Conservation (phyloP, 2,888 invertebrate genomes). For the Andrena camellia region DNA sequence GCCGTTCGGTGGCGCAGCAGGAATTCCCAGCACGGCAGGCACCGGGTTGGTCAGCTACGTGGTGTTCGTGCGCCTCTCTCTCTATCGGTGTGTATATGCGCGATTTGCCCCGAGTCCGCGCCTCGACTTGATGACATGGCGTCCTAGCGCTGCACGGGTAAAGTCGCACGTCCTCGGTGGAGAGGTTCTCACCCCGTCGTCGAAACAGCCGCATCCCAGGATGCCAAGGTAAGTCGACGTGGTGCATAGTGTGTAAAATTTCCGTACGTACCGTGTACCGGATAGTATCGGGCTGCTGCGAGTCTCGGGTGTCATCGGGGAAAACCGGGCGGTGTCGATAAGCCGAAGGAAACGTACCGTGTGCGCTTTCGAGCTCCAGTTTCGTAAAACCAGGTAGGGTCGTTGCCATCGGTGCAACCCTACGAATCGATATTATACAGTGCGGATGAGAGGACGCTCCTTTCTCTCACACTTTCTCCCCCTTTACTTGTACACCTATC, state of each 20-base stretch:
- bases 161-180: slow-evolving; percentile 75
- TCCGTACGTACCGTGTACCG: slow-evolving; percentile 27
- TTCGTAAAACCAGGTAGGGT: slow-evolving; percentile 77
- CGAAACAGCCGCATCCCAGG: slow-evolving; percentile 72
- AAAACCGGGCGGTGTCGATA: slow-evolving; percentile 76
- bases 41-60: slow-evolving; percentile 72
- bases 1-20: slow-evolving; percentile 81
- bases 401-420: slow-evolving; percentile 82
- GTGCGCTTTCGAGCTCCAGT: slow-evolving; percentile 47
- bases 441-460: slow-evolving; percentile 53
- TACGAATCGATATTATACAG: slow-evolving; percentile 77
- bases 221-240: slow-evolving; percentile 81
- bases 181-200: slow-evolving; percentile 74
- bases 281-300: slow-evolving; percentile 35
- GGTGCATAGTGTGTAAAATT: slow-evolving; percentile 57
- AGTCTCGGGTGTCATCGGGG: slow-evolving; percentile 68
- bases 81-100: slow-evolving; percentile 68
- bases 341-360: slow-evolving; percentile 66
- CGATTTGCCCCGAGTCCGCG: slow-evolving; percentile 75
- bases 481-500: slow-evolving; percentile 50
- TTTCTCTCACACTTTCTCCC: slow-evolving; percentile 54
- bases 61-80: slow-evolving; percentile 67
- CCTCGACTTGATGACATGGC: slow-evolving; percentile 84
- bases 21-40: slow-evolving; percentile 74
- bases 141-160: slow-evolving; percentile 81